Percentiles rank a stretch among this genome's conserved stretches.
Evolutionary conservation across 2,888 invertebrate genomes (phyloP).

Genomic region (Ischnura elegans): DNA sequence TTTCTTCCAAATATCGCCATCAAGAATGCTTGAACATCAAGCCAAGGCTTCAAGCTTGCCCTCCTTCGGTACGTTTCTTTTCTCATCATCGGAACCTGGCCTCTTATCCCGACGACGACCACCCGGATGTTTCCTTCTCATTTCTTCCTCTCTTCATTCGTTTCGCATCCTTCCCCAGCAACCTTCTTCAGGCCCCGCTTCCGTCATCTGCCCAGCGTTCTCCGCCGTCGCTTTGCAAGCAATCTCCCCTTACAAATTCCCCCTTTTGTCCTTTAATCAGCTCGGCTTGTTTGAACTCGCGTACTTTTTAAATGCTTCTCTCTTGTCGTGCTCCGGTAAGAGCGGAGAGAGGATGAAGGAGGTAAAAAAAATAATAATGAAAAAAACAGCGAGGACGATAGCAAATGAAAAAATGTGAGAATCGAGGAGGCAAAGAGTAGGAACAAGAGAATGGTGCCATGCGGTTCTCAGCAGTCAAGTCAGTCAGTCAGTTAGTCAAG

Average conservation of each 20-base stretch:
- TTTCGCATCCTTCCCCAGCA: not conserved
- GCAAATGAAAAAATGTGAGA: not conserved
- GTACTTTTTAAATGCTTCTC: slow-evolving; percentile 53
- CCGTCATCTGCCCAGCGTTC: not conserved
- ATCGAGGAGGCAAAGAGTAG: not conserved
- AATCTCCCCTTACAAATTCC: slow-evolving; percentile 55
- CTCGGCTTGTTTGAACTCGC: slow-evolving; percentile 56
- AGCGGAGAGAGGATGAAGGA: not conserved
- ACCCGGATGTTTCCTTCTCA: not conserved
- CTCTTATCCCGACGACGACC: not conserved
- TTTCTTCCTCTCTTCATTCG: not conserved
- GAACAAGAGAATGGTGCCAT: not conserved
- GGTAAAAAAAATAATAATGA: not conserved
- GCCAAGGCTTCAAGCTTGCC: not conserved
- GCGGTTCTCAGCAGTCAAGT: not conserved
- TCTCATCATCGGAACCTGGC: not conserved
- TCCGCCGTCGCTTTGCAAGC: slow-evolving; percentile 11
- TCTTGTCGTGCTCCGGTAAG: slow-evolving; percentile 27
- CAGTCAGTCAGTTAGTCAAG: slow-evolving; percentile 58
- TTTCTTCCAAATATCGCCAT: not conserved
- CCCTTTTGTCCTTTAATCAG: slow-evolving; percentile 61
- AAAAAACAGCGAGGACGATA: not conserved
- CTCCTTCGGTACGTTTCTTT: not conserved
- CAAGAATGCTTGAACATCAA: not conserved
- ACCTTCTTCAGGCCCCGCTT: not conserved